These are phyloP conservation scores for Meriones psammophilus DNA, from an alignment of 2,797 vertebrate genomes.

Conservation along the genomic window DNA sequence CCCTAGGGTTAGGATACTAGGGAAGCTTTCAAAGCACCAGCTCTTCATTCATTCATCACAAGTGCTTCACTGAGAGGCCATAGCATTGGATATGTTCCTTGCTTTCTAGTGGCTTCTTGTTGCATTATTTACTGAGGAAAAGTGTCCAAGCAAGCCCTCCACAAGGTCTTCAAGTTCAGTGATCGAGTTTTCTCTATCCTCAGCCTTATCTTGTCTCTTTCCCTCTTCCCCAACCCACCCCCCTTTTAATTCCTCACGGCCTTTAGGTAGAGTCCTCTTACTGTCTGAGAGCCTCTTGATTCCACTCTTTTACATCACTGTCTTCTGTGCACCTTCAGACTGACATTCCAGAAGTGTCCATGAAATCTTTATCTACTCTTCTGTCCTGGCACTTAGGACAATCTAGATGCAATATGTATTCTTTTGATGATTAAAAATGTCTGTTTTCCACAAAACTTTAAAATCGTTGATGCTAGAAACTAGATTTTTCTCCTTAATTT, in stretches of 20 bases:
- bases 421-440: neutral
- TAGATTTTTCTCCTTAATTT: neutral
- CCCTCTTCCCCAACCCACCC: neutral
- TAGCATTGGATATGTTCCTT: neutral
- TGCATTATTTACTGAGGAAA: neutral
- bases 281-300: neutral
- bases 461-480: neutral
- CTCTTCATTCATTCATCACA: neutral
- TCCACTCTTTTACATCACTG: neutral
- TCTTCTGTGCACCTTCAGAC: neutral
- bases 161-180: neutral
- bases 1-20: neutral
- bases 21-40: neutral
- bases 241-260: neutral
- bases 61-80: neutral
- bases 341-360: neutral
- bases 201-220: accelerated
- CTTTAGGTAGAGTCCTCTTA: neutral
- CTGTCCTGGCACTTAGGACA: neutral
- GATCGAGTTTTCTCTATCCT: neutral
- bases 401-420: neutral
- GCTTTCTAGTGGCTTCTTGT: neutral
- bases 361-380: neutral
- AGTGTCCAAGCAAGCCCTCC: neutral
- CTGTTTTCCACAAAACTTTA: neutral